Evolutionary conservation across 1,140 invertebrate genomes (phyloP).

Genomic region (Cydia fagiglandana): DNA sequence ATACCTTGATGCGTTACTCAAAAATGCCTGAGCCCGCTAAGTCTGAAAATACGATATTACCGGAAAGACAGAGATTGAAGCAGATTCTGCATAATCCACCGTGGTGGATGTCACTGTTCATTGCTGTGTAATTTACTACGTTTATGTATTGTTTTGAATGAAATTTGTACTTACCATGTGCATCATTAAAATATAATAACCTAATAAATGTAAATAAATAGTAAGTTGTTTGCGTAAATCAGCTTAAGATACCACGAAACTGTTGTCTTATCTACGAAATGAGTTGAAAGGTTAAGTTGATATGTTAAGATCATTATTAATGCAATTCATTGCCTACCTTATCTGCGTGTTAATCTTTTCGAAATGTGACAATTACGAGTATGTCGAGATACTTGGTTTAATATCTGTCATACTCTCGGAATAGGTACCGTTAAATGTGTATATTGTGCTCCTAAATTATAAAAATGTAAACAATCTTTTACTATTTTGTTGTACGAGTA

Average conservation of each 20-base stretch:
- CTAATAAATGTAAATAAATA: too few species aligned
- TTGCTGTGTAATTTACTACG: conserved; percentile 50
- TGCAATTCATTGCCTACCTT: too few species aligned
- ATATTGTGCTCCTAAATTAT: too few species aligned
- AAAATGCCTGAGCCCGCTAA: conserved; percentile 62
- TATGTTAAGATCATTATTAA: background rate
- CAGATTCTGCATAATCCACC: conserved; percentile 63
- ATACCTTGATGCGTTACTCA: conserved; percentile 57
- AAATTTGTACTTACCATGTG: background rate
- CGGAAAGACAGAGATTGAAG: conserved; percentile 57
- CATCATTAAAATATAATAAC: too few species aligned
- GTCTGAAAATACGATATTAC: conserved; percentile 51
- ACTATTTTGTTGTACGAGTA: too few species aligned
- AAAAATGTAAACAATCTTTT: too few species aligned
- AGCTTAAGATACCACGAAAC: background rate
- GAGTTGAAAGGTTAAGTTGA: conserved; percentile 21
- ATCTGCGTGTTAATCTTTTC: too few species aligned
- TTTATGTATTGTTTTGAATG: background rate
- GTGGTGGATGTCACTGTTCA: conserved; percentile 70
- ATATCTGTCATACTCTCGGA: too few species aligned
- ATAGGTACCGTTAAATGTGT: too few species aligned
- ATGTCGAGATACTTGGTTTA: too few species aligned
- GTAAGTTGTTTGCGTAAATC: background rate
- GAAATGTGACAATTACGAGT: too few species aligned
- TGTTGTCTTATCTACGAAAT: conserved; percentile 1